Percentiles rank a stretch among this genome's conserved stretches.
These are phyloP conservation scores for Sorex araneus DNA, from an alignment of 2,113 vertebrate species.

Conservation along the genomic window DNA sequence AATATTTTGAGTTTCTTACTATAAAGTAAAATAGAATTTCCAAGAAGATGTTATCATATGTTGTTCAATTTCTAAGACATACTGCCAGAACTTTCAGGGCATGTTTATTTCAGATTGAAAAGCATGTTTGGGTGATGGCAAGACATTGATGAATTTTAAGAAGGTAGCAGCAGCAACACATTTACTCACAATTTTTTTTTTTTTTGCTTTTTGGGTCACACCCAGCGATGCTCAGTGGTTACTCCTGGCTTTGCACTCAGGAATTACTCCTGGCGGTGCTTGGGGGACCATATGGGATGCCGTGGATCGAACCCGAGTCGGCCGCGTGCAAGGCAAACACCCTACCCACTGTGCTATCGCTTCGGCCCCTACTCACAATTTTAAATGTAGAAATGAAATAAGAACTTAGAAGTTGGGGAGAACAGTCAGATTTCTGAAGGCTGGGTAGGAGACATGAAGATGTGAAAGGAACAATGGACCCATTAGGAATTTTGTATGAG, in stretches of 20 bases:
- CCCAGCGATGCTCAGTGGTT: too few relatives aligned
- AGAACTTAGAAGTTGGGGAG: conserved; percentile 8
- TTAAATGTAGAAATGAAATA: background rate
- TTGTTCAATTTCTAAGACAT: background rate
- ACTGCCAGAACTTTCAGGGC: background rate
- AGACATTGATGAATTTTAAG: background rate
- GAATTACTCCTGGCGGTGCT: too few relatives aligned
- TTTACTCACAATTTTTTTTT: background rate
- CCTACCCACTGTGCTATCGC: too few relatives aligned
- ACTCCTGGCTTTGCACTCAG: too few relatives aligned
- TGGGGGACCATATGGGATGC: too few relatives aligned
- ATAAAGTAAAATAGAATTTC: conserved; percentile 33
- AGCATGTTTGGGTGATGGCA: background rate
- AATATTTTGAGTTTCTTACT: background rate
- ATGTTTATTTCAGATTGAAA: background rate
- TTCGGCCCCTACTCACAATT: background rate
- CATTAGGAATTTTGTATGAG: background rate
- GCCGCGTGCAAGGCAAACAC: too few relatives aligned
- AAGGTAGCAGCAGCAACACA: background rate
- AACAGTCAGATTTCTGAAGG: background rate
- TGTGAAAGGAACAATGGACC: background rate
- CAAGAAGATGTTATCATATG: background rate
- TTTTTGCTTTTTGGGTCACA: too few relatives aligned
- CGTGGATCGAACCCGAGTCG: too few relatives aligned
- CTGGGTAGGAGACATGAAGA: background rate